Evolutionary conservation across 1,140 invertebrate genomes (phyloP), one percentile per base, ranked within the genome.

Genomic region (Belonocnema kinseyi): DNA sequence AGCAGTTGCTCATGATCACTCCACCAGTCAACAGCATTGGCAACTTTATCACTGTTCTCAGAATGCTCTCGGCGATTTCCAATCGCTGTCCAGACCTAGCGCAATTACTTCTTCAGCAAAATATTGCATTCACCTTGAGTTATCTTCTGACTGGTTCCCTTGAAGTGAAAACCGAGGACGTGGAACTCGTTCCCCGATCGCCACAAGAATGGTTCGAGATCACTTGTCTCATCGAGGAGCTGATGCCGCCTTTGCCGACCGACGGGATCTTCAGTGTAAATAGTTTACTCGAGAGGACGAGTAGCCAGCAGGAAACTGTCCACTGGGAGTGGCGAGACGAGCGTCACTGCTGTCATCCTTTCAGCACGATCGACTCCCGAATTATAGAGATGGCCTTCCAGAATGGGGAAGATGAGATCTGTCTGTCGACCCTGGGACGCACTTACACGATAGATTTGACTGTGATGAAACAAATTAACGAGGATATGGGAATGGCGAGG

Each of bases 401-500:
- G 87, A 96, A 96, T 87, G 97, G 97, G 51, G 98, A 99, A 89
- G 97, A 99, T 91, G 98, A 99, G 92, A 96, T 99, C 77, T 97
- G 95, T 87, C 92, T 99, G 66, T 96, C 96, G 51, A 97, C 97
- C 16, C 94, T 98, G 88, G 97, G 97, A 77, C 94, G 97, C 84
- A 98, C 97, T 12, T 99, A 99, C 90, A 98, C 97, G 2, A 95
- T 99, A 80, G 98, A 99, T 92, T 97, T 99, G 85, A 96, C 97
- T 91, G 95, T 97, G 82, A 98, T 99, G 97, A 98, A 99, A 91
- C 98, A 99, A 94, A 98, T 99, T 80, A 99, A 99, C 90, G 98
- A 99, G 92, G 98, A 99, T 90, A 97, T 97, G 8, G 98, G 98
- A 75, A 98, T 97, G 66, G 95, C 97, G 13, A 92, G 98, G 66